Evolutionary conservation across 2,113 vertebrate species (phyloP).

Genomic region (Oenanthe melanoleuca): DNA sequence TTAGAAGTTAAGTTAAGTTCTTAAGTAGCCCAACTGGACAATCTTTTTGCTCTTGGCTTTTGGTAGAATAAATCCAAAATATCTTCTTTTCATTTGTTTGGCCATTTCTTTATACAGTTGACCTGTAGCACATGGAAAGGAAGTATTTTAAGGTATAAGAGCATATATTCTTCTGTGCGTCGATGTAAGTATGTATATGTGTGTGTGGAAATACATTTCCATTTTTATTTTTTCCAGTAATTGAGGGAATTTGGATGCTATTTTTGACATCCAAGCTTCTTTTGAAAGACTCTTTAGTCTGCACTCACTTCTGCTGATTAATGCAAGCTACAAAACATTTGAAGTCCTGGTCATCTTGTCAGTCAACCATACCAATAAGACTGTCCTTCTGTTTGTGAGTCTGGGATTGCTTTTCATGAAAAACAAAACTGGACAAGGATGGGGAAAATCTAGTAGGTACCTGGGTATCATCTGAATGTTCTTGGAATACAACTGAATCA

Average conservation of each 20-base stretch:
- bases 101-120: not conserved
- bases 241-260: not conserved
- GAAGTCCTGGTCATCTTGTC: not conserved
- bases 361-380: not conserved
- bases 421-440: not conserved
- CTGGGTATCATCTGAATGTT: not conserved
- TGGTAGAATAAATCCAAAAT: not conserved
- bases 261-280: not conserved
- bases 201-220: not conserved
- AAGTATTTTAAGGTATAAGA: not conserved
- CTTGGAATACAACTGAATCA: not conserved
- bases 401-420: not conserved
- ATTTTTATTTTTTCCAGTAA: not conserved
- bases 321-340: not conserved
- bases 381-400: not conserved
- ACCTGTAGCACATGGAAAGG: not conserved
- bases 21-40: not conserved
- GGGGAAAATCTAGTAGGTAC: rapidly evolving
- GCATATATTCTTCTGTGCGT: not conserved
- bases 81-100: not conserved
- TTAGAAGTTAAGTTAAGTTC: not conserved
- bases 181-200: rapidly evolving
- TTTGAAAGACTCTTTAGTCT: not conserved
- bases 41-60: not conserved
- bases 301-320: not conserved